Conservation (phyloP, 2,113 vertebrate species). For the Ivindomyrus marchei region DNA sequence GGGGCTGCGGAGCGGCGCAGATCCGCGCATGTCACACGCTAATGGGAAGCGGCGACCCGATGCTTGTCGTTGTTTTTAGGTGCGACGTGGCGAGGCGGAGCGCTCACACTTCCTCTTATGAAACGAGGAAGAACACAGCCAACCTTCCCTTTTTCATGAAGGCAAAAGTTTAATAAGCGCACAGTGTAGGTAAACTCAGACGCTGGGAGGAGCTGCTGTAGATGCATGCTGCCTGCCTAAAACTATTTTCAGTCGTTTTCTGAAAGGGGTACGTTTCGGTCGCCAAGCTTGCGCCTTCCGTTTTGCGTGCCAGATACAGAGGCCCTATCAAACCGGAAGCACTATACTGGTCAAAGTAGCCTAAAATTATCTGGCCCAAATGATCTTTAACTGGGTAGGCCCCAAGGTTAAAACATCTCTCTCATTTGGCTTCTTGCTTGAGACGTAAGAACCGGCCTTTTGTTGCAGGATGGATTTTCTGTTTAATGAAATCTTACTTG, state of each 20-base stretch:
- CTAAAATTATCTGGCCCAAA: neutral
- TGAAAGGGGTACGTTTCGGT: neutral
- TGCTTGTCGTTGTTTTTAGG: neutral
- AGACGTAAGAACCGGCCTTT: neutral
- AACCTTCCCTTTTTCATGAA: neutral
- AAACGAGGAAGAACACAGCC: neutral
- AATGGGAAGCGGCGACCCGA: neutral
- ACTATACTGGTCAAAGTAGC: neutral
- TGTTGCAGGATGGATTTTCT: neutral
- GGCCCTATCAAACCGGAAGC: neutral
- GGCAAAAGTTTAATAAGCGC: neutral
- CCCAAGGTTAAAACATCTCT: no score
- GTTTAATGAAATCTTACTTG: neutral
- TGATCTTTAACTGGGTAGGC: neutral
- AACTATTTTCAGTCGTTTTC: neutral
- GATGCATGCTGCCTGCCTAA: neutral
- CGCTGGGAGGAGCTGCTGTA: neutral
- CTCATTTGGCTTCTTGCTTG: neutral
- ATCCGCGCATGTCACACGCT: neutral
- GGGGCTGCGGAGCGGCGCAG: neutral
- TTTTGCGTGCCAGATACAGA: neutral
- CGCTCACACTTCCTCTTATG: neutral
- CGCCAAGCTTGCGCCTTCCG: neutral
- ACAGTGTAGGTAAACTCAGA: neutral
- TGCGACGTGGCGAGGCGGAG: neutral